Evolutionary conservation across 2,888 invertebrate species (phyloP).

Genomic region (Trisateles emortualis): DNA sequence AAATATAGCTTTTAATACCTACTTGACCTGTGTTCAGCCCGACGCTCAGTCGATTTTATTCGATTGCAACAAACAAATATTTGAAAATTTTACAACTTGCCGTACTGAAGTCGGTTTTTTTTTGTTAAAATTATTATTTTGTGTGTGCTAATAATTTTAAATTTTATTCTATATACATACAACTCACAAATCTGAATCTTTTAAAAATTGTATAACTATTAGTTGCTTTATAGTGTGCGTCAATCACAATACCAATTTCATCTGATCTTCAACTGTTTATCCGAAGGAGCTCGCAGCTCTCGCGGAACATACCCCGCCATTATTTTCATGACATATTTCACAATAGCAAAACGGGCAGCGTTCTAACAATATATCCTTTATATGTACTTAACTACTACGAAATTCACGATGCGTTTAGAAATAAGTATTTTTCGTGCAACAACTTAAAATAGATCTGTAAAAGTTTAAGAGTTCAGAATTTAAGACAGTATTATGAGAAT

Average conservation of each 20-base stretch:
- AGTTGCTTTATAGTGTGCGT: too few species aligned
- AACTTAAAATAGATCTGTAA: constrained; percentile 9
- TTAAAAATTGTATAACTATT: too few species aligned
- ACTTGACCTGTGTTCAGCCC: too few species aligned
- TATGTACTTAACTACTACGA: constrained; percentile 49
- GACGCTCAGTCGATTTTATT: too few species aligned
- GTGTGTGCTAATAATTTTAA: too few species aligned
- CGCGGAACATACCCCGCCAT: constrained; percentile 60
- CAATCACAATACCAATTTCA: constrained; percentile 19
- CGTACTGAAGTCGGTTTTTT: too few species aligned
- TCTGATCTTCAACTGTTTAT: constrained; percentile 48
- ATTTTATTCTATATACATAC: too few species aligned
- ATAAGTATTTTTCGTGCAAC: constrained; percentile 39
- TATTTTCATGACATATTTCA: constrained; percentile 80
- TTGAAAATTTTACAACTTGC: too few species aligned
- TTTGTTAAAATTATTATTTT: too few species aligned
- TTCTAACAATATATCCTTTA: constrained; percentile 61
- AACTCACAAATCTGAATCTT: too few species aligned
- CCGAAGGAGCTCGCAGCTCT: constrained; percentile 42
- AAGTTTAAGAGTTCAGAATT: constrained; percentile 1
- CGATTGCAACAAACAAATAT: too few species aligned
- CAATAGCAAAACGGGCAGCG: constrained; percentile 55
- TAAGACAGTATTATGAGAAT: not conserved
- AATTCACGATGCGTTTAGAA: constrained; percentile 59
- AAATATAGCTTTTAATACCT: too few species aligned